A percentile compares a stretch with the other conserved stretches of the same genome.
These are phyloP conservation scores for Euwallacea fornicatus DNA, from an alignment of 1,140 invertebrate species.

Conservation along the genomic window DNA sequence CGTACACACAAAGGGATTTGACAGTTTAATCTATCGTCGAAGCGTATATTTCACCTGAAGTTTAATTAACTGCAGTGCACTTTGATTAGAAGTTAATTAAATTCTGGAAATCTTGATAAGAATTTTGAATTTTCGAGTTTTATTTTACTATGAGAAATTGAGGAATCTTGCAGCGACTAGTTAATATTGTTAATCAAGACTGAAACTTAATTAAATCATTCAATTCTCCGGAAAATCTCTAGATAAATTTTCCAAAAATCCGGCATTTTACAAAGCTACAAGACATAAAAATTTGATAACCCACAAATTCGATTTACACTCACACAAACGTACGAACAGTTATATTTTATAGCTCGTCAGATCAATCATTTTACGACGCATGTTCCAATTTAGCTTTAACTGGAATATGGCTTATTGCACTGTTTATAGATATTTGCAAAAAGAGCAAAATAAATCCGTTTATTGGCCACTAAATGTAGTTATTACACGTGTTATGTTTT, in stretches of 20 bases:
- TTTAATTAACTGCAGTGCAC: slow-evolving; percentile 29
- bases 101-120: neutral
- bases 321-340: slow-evolving; percentile 5
- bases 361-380: slow-evolving; percentile 11
- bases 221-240: too few relatives aligned
- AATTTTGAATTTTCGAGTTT: too few relatives aligned
- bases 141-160: too few relatives aligned
- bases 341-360: slow-evolving; percentile 13
- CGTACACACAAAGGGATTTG: slow-evolving; percentile 1
- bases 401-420: too few relatives aligned
- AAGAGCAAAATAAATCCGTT: too few relatives aligned
- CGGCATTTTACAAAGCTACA: neutral
- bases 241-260: too few relatives aligned
- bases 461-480: too few relatives aligned
- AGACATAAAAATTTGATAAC: slow-evolving; percentile 17
- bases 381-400: neutral
- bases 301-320: slow-evolving; percentile 16
- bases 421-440: too few relatives aligned
- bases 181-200: too few relatives aligned
- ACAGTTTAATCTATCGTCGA: slow-evolving; percentile 25
- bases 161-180: too few relatives aligned
- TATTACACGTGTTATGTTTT: too few relatives aligned
- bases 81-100: slow-evolving; percentile 25
- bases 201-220: too few relatives aligned
- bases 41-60: slow-evolving; percentile 24